Evolutionary conservation across 2,888 invertebrate species (phyloP).

Genomic region (Salpingus planirostris): DNA sequence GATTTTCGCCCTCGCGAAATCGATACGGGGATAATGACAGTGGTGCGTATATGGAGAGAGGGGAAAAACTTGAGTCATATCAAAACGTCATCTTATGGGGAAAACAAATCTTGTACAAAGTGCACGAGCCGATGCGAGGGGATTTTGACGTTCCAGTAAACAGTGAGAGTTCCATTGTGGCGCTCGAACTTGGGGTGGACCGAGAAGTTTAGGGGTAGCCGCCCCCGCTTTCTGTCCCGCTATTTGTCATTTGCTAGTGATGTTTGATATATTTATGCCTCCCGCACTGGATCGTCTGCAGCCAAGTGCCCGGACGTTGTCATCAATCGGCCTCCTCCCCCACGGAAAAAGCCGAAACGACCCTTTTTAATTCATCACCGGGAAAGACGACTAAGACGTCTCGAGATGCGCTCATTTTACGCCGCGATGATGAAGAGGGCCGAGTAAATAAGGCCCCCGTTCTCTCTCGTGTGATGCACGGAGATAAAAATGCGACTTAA

Average conservation of each 20-base stretch:
- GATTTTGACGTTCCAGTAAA: not conserved
- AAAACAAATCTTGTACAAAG: constrained; percentile 37
- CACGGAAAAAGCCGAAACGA: too few relatives aligned
- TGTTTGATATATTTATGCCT: constrained; percentile 40
- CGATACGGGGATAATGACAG: too few relatives aligned
- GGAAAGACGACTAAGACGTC: too few relatives aligned
- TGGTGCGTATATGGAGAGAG: too few relatives aligned
- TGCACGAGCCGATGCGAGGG: constrained; percentile 26
- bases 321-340: too few relatives aligned
- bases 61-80: constrained; percentile 24
- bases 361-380: too few relatives aligned
- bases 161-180: constrained; percentile 14
- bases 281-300: constrained; percentile 30
- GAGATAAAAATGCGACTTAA: constrained; percentile 10
- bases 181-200: constrained; percentile 1
- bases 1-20: too few relatives aligned
- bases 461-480: too few relatives aligned
- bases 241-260: constrained; percentile 41
- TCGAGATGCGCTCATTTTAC: too few relatives aligned
- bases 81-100: constrained; percentile 40
- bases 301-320: constrained; percentile 32
- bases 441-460: too few relatives aligned
- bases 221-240: constrained; percentile 18
- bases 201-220: not conserved
- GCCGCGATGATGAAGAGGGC: too few relatives aligned